Conservation (phyloP, 2,888 invertebrate genomes). For the Pterostichus madidus region DNA sequence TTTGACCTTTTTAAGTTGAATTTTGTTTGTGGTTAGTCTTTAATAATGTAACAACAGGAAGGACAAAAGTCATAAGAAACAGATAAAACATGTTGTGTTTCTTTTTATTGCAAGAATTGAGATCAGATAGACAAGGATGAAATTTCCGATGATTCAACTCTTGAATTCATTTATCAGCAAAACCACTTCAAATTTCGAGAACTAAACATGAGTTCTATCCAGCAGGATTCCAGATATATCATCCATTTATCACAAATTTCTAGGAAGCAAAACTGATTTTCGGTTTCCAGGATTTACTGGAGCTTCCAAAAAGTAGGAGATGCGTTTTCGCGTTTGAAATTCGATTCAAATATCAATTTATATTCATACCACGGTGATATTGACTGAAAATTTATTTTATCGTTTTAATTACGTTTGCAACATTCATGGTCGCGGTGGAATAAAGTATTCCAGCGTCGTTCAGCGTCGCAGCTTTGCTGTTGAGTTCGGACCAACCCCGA, state of each 20-base stretch:
- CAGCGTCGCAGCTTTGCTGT: conserved; percentile 42
- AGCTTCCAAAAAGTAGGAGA: conserved; percentile 7
- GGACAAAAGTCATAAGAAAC: conserved; percentile 3
- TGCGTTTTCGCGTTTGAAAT: conserved; percentile 21
- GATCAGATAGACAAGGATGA: too few relatives aligned
- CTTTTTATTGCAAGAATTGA: background rate
- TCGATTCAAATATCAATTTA: conserved; percentile 48
- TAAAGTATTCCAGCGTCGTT: conserved; percentile 42
- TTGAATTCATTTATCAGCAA: conserved; percentile 18
- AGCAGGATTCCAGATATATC: background rate
- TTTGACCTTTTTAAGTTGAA: conserved; percentile 3
- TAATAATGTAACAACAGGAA: conserved; percentile 4
- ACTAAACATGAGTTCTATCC: background rate
- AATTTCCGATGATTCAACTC: conserved; percentile 11
- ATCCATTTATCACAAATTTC: conserved; percentile 8
- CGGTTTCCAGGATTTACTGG: background rate
- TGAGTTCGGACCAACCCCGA: conserved; percentile 17
- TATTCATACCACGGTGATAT: conserved; percentile 56
- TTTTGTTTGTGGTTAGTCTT: conserved; percentile 1
- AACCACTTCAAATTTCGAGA: conserved; percentile 1
- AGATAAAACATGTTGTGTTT: background rate
- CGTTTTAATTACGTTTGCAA: conserved; percentile 55
- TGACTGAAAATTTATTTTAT: conserved; percentile 55
- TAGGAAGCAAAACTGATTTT: conserved; percentile 11
- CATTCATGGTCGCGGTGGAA: conserved; percentile 44